Percentiles rank a stretch among this genome's conserved stretches.
These are phyloP conservation scores for Pedetes capensis DNA, from an alignment of 2,113 vertebrate genomes.

Conservation along the genomic window DNA sequence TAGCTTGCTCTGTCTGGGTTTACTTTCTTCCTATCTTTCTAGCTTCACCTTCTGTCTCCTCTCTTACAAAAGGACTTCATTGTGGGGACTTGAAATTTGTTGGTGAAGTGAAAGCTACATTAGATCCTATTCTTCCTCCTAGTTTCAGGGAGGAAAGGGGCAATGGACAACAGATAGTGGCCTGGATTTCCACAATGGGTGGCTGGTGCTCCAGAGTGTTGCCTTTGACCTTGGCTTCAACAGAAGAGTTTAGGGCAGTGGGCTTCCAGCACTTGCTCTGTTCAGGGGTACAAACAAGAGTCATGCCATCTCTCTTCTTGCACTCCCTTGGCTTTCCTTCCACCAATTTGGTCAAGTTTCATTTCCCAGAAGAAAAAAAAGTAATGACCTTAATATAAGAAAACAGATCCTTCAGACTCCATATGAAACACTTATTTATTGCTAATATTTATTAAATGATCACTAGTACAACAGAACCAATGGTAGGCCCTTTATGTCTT, in stretches of 20 bases:
- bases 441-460: not conserved
- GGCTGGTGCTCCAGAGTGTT: not conserved
- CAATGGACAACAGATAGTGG: not conserved
- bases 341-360: not conserved
- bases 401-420: not conserved
- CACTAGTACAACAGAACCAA: not conserved
- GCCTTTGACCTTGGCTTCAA: not conserved
- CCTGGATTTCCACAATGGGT: not conserved
- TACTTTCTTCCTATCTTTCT: not conserved
- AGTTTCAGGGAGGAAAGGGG: too few relatives aligned
- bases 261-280: not conserved
- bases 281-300: not conserved
- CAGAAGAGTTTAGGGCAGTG: not conserved
- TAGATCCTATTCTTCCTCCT: not conserved
- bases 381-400: not conserved
- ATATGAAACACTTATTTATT: not conserved
- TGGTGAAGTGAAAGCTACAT: not conserved
- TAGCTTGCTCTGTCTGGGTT: not conserved
- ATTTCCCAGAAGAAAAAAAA: not conserved
- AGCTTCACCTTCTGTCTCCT: not conserved
- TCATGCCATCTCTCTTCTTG: not conserved
- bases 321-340: not conserved
- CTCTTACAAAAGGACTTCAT: not conserved
- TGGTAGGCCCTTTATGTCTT: not conserved
- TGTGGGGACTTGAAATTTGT: not conserved